Evolutionary conservation across 2,113 vertebrate genomes (phyloP).

Genomic region (Stercorarius parasiticus): DNA sequence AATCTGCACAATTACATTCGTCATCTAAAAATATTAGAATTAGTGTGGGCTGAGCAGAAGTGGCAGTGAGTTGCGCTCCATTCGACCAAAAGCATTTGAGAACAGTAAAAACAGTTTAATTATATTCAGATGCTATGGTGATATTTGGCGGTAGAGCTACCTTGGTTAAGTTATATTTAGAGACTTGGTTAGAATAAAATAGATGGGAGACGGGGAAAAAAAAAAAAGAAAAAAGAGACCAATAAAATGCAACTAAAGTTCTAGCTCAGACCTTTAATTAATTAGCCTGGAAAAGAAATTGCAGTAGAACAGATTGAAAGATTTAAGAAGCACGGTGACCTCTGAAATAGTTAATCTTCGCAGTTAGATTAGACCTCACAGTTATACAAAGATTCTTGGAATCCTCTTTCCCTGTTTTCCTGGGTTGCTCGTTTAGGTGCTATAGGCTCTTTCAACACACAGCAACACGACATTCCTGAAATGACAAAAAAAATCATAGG

Average conservation of each 20-base stretch:
- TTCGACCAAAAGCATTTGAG: neutral
- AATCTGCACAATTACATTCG: neutral
- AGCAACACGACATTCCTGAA: neutral
- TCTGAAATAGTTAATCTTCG: slow-evolving; percentile 21
- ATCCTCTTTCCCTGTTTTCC: neutral
- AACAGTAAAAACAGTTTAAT: slow-evolving; percentile 12
- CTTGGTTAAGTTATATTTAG: neutral
- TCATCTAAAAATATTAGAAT: neutral
- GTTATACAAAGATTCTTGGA: neutral
- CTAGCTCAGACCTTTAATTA: slow-evolving; percentile 10
- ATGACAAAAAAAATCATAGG: neutral
- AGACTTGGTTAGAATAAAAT: neutral
- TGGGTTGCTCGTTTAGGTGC: neutral
- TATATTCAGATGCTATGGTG: neutral
- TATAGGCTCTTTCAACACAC: neutral
- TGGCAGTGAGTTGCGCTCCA: neutral
- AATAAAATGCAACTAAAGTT: neutral
- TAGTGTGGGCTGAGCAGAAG: neutral
- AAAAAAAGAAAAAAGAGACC: neutral
- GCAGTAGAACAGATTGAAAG: neutral
- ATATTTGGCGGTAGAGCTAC: neutral
- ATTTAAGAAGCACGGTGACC: neutral
- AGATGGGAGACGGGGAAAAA: neutral
- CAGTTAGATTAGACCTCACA: neutral
- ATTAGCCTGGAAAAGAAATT: slow-evolving; percentile 5